Base-by-base conservation (phyloP, 1,140 invertebrate species). In the Zaprionus davidi region DNA sequence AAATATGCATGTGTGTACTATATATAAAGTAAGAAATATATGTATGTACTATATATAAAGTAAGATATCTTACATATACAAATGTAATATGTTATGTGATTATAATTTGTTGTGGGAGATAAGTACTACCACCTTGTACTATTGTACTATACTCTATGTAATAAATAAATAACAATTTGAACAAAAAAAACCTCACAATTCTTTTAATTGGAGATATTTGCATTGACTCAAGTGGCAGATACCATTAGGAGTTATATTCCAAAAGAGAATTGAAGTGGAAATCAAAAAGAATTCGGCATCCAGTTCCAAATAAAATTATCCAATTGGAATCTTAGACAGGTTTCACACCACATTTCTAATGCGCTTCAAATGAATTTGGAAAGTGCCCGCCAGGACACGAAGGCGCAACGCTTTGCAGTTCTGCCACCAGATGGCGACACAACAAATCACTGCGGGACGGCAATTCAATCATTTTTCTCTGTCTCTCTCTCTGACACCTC, bases 301-400 rank as follows among this genome's bases (percentile, higher is more conserved):
- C 53, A 31, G 34, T 46, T 31, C 9, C 7, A 7, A 44, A 31
- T 2, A n/a, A 12, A 59, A 31, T 24, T 20, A 38, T 49, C 55
- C 34, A 51, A 58, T 55, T 9, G n/a, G n/a, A 17, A 3, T 17
- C 4, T 17, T 64, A 87, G 71, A 57, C 60, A 81, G 71, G 84
- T 83, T 88, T 49, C 53, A 12, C 51, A 90, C 81, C 84, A 69
- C 15, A 49, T 57, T 70, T 81, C 84, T 88, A 88, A 90, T 58
- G 44, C 64, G 24, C 34, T 90, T 90, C 78, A 78, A 88, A 88
- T 65, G 22, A 22, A 57, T 41, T 59, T 56, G 17, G 6, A 17
- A 26, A n/a, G 17, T 55, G 60, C 26, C 68, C 81, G 71, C 80
- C 56, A 83, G 79, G 75, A 71, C 26, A 38, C 28, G 7, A 7